phyloP scores from a whole-genome alignment of 2,113 vertebrate species.

The Brachypteracias leptosomus region DNA sequence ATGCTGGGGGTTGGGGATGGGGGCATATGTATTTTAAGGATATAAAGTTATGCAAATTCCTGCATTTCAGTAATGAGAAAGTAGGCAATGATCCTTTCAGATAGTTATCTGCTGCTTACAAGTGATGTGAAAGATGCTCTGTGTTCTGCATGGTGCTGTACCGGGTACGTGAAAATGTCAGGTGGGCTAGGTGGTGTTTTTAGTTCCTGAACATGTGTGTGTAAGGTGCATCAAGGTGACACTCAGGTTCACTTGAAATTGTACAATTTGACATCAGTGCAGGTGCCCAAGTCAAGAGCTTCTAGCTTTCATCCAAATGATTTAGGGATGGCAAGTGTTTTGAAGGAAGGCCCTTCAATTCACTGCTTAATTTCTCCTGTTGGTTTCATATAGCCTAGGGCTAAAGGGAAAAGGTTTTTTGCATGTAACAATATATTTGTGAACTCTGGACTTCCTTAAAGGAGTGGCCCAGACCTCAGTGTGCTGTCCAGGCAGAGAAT shows the following conservation, averaged over 20 bases:
- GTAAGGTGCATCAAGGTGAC: background rate
- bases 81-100: background rate
- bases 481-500: background rate
- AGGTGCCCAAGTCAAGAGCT: background rate
- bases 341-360: background rate
- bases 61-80: background rate
- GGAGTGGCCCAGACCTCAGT: background rate
- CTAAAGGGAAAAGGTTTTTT: background rate
- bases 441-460: background rate
- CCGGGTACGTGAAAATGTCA: background rate
- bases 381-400: background rate
- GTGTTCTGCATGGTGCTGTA: background rate
- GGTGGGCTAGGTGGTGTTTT: accelerated
- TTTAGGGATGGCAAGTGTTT: background rate
- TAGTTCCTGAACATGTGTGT: background rate
- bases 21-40: background rate
- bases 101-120: background rate
- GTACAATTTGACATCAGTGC: background rate
- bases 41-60: background rate
- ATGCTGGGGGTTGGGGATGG: background rate
- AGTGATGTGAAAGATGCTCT: background rate
- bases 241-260: background rate
- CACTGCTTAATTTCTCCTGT: background rate
- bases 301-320: background rate
- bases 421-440: no score